Evolutionary conservation across 2,797 vertebrate genomes (phyloP).

Genomic region (Eleutherodactylus coqui): DNA sequence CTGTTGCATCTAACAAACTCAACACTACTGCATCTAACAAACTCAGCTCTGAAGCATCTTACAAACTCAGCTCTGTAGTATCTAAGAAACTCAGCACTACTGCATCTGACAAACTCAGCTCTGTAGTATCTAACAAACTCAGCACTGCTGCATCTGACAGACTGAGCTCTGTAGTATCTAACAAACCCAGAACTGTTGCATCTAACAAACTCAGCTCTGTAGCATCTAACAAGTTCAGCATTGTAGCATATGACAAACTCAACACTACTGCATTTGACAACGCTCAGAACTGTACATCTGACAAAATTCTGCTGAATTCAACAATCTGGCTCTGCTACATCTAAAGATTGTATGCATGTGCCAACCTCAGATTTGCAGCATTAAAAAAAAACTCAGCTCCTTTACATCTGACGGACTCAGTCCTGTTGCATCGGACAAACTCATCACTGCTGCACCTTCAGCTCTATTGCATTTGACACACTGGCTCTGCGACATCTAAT

Average conservation of each 20-base stretch:
- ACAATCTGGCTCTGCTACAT: not conserved
- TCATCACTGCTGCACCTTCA: not conserved
- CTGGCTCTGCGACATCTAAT: not conserved
- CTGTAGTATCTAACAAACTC: not conserved
- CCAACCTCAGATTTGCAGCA: not conserved
- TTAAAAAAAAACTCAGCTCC: not conserved
- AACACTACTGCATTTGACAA: not conserved
- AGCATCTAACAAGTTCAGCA: not conserved
- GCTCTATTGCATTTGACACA: not conserved
- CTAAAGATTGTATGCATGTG: not conserved
- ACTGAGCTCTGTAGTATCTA: not conserved
- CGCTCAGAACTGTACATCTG: too few species aligned
- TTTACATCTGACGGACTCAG: not conserved
- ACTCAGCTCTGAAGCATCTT: not conserved
- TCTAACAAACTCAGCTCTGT: not conserved
- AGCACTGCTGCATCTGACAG: not conserved
- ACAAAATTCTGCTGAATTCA: not conserved
- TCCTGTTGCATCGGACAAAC: not conserved
- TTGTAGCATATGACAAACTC: not conserved
- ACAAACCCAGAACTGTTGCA: not conserved
- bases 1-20: not conserved
- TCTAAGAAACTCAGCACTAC: not conserved
- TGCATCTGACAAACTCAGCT: not conserved
- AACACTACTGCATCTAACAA: not conserved
- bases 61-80: not conserved